Base-by-base conservation (phyloP, 2,113 vertebrate genomes). In the Carassius auratus region DNA sequence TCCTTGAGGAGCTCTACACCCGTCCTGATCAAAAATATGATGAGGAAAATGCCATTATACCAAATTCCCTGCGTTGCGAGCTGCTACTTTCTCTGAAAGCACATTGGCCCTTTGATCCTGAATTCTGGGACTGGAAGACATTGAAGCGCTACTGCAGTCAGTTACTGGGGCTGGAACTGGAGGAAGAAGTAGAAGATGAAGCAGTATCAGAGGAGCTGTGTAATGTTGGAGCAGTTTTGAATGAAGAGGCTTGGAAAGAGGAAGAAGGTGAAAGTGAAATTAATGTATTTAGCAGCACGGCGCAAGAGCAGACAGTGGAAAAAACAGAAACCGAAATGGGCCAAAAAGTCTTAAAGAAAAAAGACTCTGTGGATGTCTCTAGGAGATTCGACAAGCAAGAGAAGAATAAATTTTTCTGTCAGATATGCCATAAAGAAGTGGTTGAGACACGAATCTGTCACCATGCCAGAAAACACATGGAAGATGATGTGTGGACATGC, bases 51-150 rank as follows among this genome's bases (percentile, higher is more conserved):
- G 95, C 95, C 3, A 92, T 95, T 2, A 97, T 99, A 92, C 97
- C 98, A 59, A 99, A 99, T 92, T 99, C 97, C 0, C 94, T 99
- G 8, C 97, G 98, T 85, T 99, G 98, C 86, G 98, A 99, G 89
- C 94, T 99, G 76, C 92, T 99, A 23, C 89, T 99, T 59, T 96
- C 96, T 84, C 96, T 99, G 84, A 99, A 99, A 92, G 97, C 97
- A 1, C 97, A 97, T 75, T 99, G 98, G 98, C 96, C 96, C 10
- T 98, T 98, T 92, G 98, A 99, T 93, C 98, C 98, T 4, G 98
- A 99, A 88, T 99, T 99, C 91, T 99, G 98, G 98, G 98, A 99
- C 93, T 99, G 98, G 98, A 99, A 99, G 92, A 98, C 97, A 84
- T 94, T 99, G 26, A 99, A 97, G 87, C 92, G 95, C 78, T 96